These are phyloP conservation scores for Arbacia lixula DNA, from an alignment of 53 echinoderm and acorn worm species.

Conservation along the genomic window DNA sequence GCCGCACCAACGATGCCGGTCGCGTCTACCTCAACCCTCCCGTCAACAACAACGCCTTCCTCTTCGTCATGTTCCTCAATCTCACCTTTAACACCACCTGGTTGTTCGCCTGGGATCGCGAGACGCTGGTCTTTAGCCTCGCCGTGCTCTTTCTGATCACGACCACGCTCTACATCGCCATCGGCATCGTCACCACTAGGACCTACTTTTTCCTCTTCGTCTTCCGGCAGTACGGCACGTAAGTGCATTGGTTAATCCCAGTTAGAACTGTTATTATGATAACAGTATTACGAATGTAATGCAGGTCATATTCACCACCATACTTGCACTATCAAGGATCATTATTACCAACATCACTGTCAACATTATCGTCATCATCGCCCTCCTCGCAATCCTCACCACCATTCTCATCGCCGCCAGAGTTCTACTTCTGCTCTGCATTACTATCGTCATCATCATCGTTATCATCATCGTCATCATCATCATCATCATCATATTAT, in stretches of 20 bases:
- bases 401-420: background rate
- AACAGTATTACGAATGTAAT: too few relatives aligned
- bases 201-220: slow-evolving; percentile 21
- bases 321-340: too few relatives aligned
- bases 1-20: slow-evolving; percentile 55
- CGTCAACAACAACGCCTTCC: slow-evolving; percentile 9
- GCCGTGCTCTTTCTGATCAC: background rate
- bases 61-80: slow-evolving; percentile 4
- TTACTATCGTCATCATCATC: background rate
- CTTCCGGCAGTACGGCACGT: slow-evolving; percentile 24
- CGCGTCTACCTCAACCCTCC: slow-evolving; percentile 52
- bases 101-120: slow-evolving; percentile 33
- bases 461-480: background rate
- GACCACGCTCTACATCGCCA: slow-evolving; percentile 16
- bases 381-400: background rate
- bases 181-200: background rate
- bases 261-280: too few relatives aligned
- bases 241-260: too few relatives aligned
- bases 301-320: too few relatives aligned
- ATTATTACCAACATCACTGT: background rate
- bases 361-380: background rate
- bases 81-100: slow-evolving; percentile 23
- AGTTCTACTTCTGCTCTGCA: too few relatives aligned
- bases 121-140: background rate
- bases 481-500: background rate